Percentiles rank a stretch among this genome's conserved stretches.
Evolutionary conservation across 2,113 vertebrate genomes (phyloP).

Genomic region (Probosciger aterrimus): DNA sequence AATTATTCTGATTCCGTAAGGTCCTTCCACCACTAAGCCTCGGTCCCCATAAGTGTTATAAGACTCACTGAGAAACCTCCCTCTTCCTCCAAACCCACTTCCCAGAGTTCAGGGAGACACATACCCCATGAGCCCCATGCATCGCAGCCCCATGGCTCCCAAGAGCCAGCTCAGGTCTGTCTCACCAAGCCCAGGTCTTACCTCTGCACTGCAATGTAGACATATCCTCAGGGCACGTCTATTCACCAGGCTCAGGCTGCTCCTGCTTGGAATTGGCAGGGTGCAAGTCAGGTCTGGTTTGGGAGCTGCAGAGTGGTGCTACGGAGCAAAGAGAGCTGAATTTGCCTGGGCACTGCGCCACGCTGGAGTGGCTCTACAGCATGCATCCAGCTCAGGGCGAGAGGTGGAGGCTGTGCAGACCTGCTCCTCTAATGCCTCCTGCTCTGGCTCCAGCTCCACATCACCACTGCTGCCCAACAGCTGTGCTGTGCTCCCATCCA

Average conservation of each 20-base stretch:
- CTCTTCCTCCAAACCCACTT: not conserved
- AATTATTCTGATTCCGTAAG: not conserved
- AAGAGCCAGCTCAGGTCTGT: not conserved
- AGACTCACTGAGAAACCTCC: not conserved
- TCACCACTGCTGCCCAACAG: not conserved
- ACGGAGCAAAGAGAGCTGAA: not conserved
- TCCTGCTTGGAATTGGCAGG: not conserved
- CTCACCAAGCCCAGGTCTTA: conserved; percentile 19
- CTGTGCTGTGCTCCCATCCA: not conserved
- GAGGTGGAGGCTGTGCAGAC: not conserved
- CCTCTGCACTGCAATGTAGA: conserved; percentile 24
- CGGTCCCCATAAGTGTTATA: not conserved
- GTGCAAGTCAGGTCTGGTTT: conserved; percentile 54
- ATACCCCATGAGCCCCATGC: not conserved
- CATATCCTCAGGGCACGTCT: conserved; percentile 13
- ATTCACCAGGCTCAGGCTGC: not conserved
- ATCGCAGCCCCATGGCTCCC: fast-evolving
- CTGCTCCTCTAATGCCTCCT: not conserved
- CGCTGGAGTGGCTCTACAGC: not conserved
- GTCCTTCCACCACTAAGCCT: not conserved
- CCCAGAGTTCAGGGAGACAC: not conserved
- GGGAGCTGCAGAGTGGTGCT: not conserved
- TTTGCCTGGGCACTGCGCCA: not conserved
- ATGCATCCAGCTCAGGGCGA: not conserved
- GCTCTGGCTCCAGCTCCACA: not conserved